phyloP scores from a whole-genome alignment of 2,888 invertebrate genomes.

The Sinelater perroti region DNA sequence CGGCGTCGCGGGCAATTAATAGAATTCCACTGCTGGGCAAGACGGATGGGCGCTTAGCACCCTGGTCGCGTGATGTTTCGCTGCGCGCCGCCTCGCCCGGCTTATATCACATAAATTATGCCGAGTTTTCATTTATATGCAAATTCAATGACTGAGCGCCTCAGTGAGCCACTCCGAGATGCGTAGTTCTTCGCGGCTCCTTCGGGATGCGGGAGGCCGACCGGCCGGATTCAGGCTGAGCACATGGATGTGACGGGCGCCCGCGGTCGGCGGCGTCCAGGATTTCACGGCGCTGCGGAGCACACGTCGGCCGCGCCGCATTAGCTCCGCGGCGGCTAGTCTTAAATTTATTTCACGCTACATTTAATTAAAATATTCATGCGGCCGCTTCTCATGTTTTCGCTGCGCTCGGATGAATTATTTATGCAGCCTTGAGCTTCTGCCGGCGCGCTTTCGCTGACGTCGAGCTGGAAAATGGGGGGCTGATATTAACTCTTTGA shows the following conservation, averaged over 20 bases:
- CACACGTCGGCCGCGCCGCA: not conserved
- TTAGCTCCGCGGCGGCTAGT: not conserved
- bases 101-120: slow-evolving; percentile 47
- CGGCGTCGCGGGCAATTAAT: not conserved
- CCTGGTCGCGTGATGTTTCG: slow-evolving; percentile 34
- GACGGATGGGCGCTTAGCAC: slow-evolving; percentile 35
- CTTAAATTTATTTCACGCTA: slow-evolving; percentile 16
- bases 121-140: slow-evolving; percentile 56
- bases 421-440: slow-evolving; percentile 3
- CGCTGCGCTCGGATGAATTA: slow-evolving; percentile 3
- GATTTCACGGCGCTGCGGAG: too few species aligned
- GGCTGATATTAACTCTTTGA: too few species aligned
- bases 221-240: too few species aligned
- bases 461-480: too few species aligned
- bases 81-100: slow-evolving; percentile 26
- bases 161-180: slow-evolving; percentile 37
- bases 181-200: too few species aligned
- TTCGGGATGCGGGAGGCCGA: slow-evolving; percentile 18
- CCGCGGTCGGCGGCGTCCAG: too few species aligned
- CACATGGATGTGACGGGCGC: too few species aligned
- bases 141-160: slow-evolving; percentile 48
- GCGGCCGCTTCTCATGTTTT: not conserved
- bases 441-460: not conserved
- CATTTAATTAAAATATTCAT: slow-evolving; percentile 16
- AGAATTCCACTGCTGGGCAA: slow-evolving; percentile 33